These are phyloP conservation scores for Muraenolepis orangiensis DNA, from an alignment of 2,797 vertebrate genomes.

Conservation along the genomic window DNA sequence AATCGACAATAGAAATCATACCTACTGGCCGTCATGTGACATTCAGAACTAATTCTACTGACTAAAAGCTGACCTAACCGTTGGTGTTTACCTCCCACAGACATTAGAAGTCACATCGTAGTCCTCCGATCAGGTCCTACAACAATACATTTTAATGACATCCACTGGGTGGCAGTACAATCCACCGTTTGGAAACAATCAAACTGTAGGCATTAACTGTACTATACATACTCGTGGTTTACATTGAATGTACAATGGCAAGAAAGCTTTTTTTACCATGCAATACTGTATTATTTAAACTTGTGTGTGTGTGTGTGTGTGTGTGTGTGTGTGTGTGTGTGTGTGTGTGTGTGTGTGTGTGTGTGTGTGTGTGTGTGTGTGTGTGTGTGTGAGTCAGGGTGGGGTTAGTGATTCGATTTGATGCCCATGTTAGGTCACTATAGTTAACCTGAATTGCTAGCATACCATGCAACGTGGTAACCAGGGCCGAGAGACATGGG, in stretches of 20 bases:
- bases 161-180: background rate
- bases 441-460: background rate
- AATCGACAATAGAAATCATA: too few relatives aligned
- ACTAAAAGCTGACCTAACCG: too few relatives aligned
- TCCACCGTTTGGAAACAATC: background rate
- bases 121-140: background rate
- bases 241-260: slow-evolving; percentile 42
- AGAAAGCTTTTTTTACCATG: background rate
- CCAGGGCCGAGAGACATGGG: background rate
- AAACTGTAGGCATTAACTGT: background rate
- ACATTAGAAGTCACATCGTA: too few relatives aligned
- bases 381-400: background rate
- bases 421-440: slow-evolving; percentile 5
- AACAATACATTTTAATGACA: background rate
- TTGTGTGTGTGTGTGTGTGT: slow-evolving; percentile 17
- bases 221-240: too few relatives aligned
- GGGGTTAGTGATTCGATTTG: slow-evolving; percentile 2
- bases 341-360: slow-evolving; percentile 1
- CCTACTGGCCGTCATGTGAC: too few relatives aligned
- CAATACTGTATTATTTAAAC: background rate
- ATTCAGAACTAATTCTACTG: too few relatives aligned
- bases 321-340: background rate
- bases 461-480: background rate
- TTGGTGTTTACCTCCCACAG: too few relatives aligned
- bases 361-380: background rate